phyloP scores from a whole-genome alignment of 2,888 invertebrate genomes.

The Clusia tigrina region DNA sequence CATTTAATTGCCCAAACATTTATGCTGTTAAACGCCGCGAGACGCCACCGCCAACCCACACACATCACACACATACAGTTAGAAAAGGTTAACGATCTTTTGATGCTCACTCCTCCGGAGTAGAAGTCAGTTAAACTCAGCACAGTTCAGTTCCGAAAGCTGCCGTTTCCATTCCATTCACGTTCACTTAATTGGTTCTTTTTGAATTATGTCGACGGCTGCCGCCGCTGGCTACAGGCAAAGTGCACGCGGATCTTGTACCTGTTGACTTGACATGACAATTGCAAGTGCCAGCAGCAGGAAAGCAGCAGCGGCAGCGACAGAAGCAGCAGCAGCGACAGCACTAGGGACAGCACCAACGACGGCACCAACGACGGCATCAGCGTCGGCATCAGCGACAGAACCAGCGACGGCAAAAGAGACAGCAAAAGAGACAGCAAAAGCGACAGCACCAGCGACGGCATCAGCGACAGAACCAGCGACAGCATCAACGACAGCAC shows the following conservation, averaged over 20 bases:
- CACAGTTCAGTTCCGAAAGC: too few relatives aligned
- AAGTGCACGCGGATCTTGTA: neutral
- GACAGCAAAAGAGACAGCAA: constrained; percentile 17
- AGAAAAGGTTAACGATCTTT: constrained; percentile 46
- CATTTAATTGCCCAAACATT: constrained; percentile 32
- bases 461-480: constrained; percentile 20
- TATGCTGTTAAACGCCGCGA: constrained; percentile 24
- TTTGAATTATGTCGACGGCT: too few relatives aligned
- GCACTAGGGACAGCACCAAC: neutral
- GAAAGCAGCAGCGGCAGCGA: too few relatives aligned
- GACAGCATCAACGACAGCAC: too few relatives aligned
- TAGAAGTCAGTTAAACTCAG: too few relatives aligned
- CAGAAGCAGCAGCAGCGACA: too few relatives aligned
- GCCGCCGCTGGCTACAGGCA: neutral
- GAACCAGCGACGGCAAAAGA: neutral
- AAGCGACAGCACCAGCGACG: constrained; percentile 7
- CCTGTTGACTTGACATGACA: constrained; percentile 37
- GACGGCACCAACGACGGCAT: neutral
- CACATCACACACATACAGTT: constrained; percentile 18
- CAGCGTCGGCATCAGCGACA: neutral
- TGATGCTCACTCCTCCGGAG: too few relatives aligned
- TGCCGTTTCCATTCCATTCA: too few relatives aligned
- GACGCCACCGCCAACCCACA: too few relatives aligned
- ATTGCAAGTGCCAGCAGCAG: too few relatives aligned
- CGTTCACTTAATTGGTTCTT: too few relatives aligned